Evolutionary conservation across 2,888 invertebrate genomes (phyloP), one percentile per base, ranked within the genome.

Genomic region (Drosophila nigritarsus): DNA sequence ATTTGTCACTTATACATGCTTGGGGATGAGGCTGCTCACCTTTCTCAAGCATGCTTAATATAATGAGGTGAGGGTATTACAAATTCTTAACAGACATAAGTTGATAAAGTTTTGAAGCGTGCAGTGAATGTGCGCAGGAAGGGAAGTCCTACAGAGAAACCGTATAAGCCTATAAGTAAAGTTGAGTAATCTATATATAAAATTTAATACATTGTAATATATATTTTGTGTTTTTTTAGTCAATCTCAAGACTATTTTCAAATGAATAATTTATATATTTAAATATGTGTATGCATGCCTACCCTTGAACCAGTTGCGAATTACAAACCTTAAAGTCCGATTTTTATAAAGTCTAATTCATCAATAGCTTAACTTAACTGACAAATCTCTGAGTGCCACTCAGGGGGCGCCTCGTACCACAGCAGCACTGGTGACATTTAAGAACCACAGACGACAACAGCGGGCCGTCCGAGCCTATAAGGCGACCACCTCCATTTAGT

Each of bases 1-100:
- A 87, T 87, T 87, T 87, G 86, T 87, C 86, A 87, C 89, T 87
- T 87, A 87, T 83, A 69, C 75, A 36, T 69, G 66, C 55, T 53
- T 53, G 58, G 38, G 58, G 45, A 59, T 63, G 55, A 54, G 68
- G 81, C 80, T 84, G 85, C 70, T 78, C 67, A 78, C 66, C 74
- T 65, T 58, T 6, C 18, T 32, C 49, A 75, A 71, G 66, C 55
- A 49, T 59, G 56, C 65, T 74, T 53, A 72, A 61, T 60, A 78
- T 75, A 78, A 78, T 79, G 75, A 78, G 75, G 50, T 64, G 79
- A 68, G 54, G 65, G 78, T 59, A 75, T 78, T 75, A 65, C 56
- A 49, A 49, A 40, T 62, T 24, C 32, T 27, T 55, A 64, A 64
- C 49, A 69, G 55, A 65, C 68, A 53, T 60, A 51, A 60, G 50